phyloP scores from a whole-genome alignment of 2,797 vertebrate species.

The Pseudochirops cupreus region DNA sequence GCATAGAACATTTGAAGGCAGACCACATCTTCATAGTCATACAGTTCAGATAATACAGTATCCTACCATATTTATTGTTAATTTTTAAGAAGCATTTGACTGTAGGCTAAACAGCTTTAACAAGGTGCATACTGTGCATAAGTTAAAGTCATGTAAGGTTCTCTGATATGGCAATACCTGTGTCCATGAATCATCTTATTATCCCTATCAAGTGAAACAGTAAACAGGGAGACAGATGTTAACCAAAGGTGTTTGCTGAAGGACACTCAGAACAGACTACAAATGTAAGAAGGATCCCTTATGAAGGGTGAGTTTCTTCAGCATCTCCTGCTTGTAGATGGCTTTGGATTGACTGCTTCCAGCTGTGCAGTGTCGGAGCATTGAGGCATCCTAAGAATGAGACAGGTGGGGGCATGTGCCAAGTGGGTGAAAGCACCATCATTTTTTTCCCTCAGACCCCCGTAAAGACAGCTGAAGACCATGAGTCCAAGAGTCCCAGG shows the following conservation, averaged over 20 bases:
- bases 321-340: background rate
- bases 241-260: background rate
- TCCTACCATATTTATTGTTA: background rate
- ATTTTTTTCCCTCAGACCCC: background rate
- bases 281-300: background rate
- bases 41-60: background rate
- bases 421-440: background rate
- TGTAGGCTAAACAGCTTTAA: background rate
- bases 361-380: background rate
- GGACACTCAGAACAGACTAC: background rate
- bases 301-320: background rate
- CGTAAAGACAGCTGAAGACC: background rate
- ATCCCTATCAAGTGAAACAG: background rate
- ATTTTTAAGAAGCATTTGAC: background rate
- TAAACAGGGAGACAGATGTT: background rate
- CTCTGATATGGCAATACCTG: background rate
- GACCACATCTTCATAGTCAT: background rate
- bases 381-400: background rate
- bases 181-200: background rate
- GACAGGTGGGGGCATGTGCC: background rate
- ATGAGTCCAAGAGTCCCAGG: background rate
- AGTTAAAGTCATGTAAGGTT: background rate
- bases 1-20: background rate
- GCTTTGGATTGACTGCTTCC: background rate
- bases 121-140: background rate